These are phyloP conservation scores for Aix galericulata DNA, from an alignment of 2,113 vertebrate species.

Conservation along the genomic window DNA sequence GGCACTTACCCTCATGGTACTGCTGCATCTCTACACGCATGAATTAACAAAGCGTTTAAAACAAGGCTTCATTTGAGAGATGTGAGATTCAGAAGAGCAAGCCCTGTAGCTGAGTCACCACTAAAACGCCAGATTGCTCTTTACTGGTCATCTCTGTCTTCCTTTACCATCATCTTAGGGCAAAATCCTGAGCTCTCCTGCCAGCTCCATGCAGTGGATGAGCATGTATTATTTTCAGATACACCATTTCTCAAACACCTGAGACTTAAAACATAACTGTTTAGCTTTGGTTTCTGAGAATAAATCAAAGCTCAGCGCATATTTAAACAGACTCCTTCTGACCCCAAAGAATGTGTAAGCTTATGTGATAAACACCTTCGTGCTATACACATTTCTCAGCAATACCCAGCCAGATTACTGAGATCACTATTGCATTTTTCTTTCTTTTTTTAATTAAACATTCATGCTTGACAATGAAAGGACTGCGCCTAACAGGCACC, in stretches of 20 bases:
- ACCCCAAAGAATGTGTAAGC: not conserved
- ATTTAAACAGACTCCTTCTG: conserved; percentile 10
- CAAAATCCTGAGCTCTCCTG: not conserved
- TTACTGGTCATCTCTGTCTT: not conserved
- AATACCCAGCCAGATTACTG: not conserved
- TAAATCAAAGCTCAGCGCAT: not conserved
- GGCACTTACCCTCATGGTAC: not conserved
- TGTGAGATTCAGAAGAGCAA: not conserved
- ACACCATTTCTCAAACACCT: not conserved
- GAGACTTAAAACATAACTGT: not conserved
- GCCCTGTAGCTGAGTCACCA: not conserved
- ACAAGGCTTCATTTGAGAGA: not conserved
- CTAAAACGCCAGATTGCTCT: not conserved
- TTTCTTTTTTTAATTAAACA: not conserved
- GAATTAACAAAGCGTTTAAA: not conserved
- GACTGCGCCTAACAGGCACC: not conserved
- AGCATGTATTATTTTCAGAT: not conserved
- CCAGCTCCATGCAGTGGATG: not conserved
- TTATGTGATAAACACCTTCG: not conserved
- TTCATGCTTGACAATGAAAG: not conserved
- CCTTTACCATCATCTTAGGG: not conserved
- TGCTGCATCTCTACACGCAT: not conserved
- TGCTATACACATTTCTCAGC: not conserved
- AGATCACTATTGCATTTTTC: not conserved
- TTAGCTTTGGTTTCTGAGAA: conserved; percentile 3